Conservation (phyloP, 1,140 invertebrate genomes). For the Meloidogyne exigua region DNA sequence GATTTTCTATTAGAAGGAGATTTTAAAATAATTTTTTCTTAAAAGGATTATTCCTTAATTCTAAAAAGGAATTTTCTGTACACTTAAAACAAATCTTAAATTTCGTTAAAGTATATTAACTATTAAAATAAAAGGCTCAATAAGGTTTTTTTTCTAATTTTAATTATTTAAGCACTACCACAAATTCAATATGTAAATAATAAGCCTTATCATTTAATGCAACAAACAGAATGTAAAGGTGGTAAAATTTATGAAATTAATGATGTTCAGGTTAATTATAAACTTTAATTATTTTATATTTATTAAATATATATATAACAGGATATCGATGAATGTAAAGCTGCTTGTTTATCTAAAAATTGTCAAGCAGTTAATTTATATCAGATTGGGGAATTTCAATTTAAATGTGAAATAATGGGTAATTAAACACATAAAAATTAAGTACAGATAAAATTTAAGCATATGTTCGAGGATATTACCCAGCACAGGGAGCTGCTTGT, state of each 20-base stretch:
- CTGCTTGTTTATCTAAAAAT: constrained; percentile 48
- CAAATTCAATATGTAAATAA: constrained; percentile 50
- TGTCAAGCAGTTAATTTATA: constrained; percentile 48
- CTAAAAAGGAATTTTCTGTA: too few relatives aligned
- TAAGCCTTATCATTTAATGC: constrained; percentile 48
- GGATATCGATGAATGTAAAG: constrained; percentile 53
- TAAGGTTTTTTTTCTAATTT: too few relatives aligned
- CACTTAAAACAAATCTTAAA: too few relatives aligned
- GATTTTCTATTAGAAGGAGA: too few relatives aligned
- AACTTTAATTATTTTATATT: neutral
- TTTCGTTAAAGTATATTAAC: too few relatives aligned
- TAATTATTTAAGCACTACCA: constrained; percentile 43
- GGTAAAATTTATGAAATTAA: constrained; percentile 53
- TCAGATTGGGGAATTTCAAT: constrained; percentile 53
- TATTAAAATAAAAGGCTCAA: too few relatives aligned
- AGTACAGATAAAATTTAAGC: constrained; percentile 1
- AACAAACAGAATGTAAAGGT: constrained; percentile 47
- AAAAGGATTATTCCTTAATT: too few relatives aligned
- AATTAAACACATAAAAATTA: neutral
- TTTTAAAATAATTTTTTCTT: too few relatives aligned
- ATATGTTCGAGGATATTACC: constrained; percentile 43
- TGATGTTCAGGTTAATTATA: constrained; percentile 38
- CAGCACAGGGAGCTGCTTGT: constrained; percentile 50
- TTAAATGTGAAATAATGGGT: constrained; percentile 52
- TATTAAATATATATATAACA: constrained; percentile 25